Evolutionary conservation across 2,888 invertebrate species (phyloP).

Genomic region (Rotaria macrura): DNA sequence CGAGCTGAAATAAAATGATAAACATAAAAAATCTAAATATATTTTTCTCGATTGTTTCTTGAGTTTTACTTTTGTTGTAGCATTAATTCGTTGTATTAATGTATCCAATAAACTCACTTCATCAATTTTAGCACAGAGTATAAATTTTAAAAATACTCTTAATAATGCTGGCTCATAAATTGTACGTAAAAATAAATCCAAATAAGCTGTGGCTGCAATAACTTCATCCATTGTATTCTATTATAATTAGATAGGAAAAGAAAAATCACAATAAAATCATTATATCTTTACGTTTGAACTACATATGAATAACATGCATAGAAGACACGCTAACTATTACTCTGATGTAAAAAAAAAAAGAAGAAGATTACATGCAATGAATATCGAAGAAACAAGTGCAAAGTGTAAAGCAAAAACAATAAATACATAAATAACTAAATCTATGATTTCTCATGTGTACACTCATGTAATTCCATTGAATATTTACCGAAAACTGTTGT

Average conservation of each 20-base stretch:
- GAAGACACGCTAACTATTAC: not conserved
- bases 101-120: slow-evolving; percentile 67
- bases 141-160: slow-evolving; percentile 70
- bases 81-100: slow-evolving; percentile 67
- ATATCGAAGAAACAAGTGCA: not conserved
- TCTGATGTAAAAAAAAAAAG: not conserved
- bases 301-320: not conserved
- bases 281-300: not conserved
- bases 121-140: slow-evolving; percentile 68
- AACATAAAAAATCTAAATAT: not conserved
- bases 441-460: not conserved
- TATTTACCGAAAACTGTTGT: slow-evolving; percentile 17
- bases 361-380: not conserved
- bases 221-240: slow-evolving; percentile 62
- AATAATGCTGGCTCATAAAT: slow-evolving; percentile 57
- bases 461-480: not conserved
- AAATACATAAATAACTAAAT: not conserved
- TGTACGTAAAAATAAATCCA: slow-evolving; percentile 63
- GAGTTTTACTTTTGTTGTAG: slow-evolving; percentile 60
- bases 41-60: not conserved
- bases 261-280: not conserved
- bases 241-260: slow-evolving; percentile 53
- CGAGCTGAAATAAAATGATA: not conserved
- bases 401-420: not conserved
- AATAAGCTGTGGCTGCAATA: slow-evolving; percentile 79